Base-by-base conservation (phyloP, 1,140 invertebrate genomes). In the Lepidurus apus region DNA sequence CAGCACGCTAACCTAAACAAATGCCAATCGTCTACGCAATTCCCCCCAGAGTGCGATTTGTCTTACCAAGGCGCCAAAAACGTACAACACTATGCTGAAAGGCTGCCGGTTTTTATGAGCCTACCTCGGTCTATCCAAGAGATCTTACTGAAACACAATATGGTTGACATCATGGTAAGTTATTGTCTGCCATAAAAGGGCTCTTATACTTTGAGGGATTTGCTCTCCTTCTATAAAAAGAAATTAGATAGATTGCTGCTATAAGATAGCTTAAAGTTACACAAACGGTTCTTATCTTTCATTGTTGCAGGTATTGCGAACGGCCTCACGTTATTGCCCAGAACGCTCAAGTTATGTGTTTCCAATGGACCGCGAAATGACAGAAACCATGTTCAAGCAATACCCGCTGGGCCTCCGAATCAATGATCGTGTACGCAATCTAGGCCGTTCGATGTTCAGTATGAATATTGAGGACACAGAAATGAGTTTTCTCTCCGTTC, bases 151-250 rank as follows among this genome's bases (percentile, higher is more conserved):
- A 42, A 79, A 24, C 24, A n/a, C 9, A 79, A 79, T 45, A 74
- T 74, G 10, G n/a, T 79, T 24, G 43, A 79, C 17, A 47, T 75
- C n/a, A 79, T 79, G 78, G 78, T 78, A 11, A 74, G 77, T 24
- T 7, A 47, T 47, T 17, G 17, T 47, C 17, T 47, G 10, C 10
- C 17, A 47, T 11, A 10, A 47, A 3, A 47, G 10, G 17, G 17
- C 17, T n/a, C 13, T 65, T 47, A 6, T 47, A 47, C 5, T 47
- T 47, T 17, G 17, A 47, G 1, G 4, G 45, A 10, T 47, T 10
- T 17, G 45, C 10, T 11, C 1, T 11, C 10, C 10, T 47, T 47
- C 0, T 47, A 47, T 17, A 47, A 47, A 47, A 21, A 7, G 53
- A 21, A 65, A 47, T 47, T 65, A 7, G 7, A n/a, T 13, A n/a